Evolutionary conservation across 2,113 vertebrate species (phyloP).

Genomic region (Conger conger): DNA sequence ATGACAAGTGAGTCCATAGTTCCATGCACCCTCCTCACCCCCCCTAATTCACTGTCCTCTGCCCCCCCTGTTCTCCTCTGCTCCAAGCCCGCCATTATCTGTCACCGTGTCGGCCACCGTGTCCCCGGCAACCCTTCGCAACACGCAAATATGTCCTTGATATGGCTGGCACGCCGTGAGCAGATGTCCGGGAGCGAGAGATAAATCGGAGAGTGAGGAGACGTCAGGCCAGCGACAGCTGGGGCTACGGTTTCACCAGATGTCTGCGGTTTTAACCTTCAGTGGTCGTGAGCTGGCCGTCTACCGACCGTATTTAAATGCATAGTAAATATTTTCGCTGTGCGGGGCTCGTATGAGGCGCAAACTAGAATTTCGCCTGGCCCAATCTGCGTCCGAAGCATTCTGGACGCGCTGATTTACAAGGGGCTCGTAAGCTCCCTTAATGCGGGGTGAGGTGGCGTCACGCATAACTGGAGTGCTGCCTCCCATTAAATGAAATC

Average conservation of each 20-base stretch:
- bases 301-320: constrained; percentile 50
- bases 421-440: constrained; percentile 34
- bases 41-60: neutral
- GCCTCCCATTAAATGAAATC: constrained; percentile 41
- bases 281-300: constrained; percentile 58
- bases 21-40: neutral
- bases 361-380: constrained; percentile 49
- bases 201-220: constrained; percentile 83
- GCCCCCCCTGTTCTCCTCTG: constrained; percentile 49
- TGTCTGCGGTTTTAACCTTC: constrained; percentile 81
- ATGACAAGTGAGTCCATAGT: constrained; percentile 33
- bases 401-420: constrained; percentile 49
- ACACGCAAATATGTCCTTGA: constrained; percentile 75
- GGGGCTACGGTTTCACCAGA: constrained; percentile 88
- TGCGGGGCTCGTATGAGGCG: constrained; percentile 40
- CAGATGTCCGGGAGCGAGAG: constrained; percentile 82
- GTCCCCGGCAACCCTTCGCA: constrained; percentile 68
- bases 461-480: constrained; percentile 30
- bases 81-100: constrained; percentile 57
- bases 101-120: constrained; percentile 63
- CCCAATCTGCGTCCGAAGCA: constrained; percentile 39
- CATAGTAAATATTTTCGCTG: constrained; percentile 64
- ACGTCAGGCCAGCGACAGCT: constrained; percentile 85
- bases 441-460: neutral
- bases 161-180: constrained; percentile 73